phyloP scores from a whole-genome alignment of 2,888 invertebrate species.

The Yponomeuta malinellus region DNA sequence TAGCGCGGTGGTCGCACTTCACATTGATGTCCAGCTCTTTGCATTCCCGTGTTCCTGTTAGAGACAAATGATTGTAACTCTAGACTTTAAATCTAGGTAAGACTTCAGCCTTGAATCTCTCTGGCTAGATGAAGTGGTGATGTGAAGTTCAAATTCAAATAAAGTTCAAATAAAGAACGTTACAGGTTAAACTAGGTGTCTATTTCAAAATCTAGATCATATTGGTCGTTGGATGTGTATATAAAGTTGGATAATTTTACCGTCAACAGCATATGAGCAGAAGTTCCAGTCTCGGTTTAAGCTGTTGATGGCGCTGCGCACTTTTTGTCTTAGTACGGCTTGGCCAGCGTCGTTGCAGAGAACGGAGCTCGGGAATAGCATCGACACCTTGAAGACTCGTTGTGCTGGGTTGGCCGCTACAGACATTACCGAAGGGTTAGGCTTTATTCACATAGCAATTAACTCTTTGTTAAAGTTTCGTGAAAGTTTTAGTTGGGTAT shows the following conservation, averaged over 20 bases:
- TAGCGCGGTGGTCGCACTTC: slow-evolving; percentile 89
- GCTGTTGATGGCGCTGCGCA: slow-evolving; percentile 90
- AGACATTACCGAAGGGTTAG: slow-evolving; percentile 21
- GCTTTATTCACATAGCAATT: not conserved
- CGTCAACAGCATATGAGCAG: slow-evolving; percentile 93
- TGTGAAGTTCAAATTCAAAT: too few species aligned
- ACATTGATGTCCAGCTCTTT: slow-evolving; percentile 93
- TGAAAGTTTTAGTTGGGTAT: too few species aligned
- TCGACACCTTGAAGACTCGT: slow-evolving; percentile 92
- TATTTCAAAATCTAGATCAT: too few species aligned
- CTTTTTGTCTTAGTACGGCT: slow-evolving; percentile 91
- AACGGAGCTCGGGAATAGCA: slow-evolving; percentile 97
- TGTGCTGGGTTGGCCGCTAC: slow-evolving; percentile 92
- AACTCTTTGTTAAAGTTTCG: not conserved
- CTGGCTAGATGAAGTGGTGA: too few species aligned
- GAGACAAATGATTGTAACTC: not conserved
- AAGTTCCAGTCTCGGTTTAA: slow-evolving; percentile 97
- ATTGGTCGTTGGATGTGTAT: too few species aligned
- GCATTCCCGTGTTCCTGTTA: slow-evolving; percentile 84
- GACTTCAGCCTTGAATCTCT: too few species aligned
- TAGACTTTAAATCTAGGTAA: too few species aligned
- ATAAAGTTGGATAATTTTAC: slow-evolving; percentile 46
- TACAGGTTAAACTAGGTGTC: too few species aligned
- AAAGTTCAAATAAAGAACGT: too few species aligned
- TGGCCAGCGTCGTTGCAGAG: slow-evolving; percentile 97